A percentile compares a stretch with the other conserved stretches of the same genome.
These are phyloP conservation scores for Cantharis flavilabris DNA, from an alignment of 2,888 invertebrate species.

Conservation along the genomic window DNA sequence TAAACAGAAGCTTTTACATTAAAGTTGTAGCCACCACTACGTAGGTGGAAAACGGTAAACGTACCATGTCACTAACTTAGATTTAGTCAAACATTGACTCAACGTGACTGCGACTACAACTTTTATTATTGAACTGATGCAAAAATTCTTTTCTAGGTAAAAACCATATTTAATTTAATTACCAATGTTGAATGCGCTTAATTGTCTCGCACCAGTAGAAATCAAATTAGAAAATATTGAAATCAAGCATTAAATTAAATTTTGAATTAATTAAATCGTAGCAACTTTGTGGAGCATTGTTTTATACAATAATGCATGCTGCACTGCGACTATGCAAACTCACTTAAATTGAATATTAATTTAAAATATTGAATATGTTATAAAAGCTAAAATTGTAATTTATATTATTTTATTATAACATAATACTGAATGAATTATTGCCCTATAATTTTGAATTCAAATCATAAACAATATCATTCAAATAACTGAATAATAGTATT, in stretches of 20 bases:
- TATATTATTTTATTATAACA: background rate
- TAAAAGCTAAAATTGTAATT: background rate
- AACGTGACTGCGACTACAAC: conserved; percentile 21
- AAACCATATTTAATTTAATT: background rate
- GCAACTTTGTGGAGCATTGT: background rate
- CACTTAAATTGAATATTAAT: background rate
- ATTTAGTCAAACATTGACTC: conserved; percentile 21
- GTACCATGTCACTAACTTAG: conserved; percentile 11
- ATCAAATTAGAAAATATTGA: conserved; percentile 22
- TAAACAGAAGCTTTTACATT: background rate
- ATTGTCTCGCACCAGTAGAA: background rate
- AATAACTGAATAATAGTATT: background rate
- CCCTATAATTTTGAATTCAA: background rate
- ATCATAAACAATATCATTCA: background rate
- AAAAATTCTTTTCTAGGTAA: background rate
- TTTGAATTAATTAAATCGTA: conserved; percentile 18
- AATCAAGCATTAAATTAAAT: conserved; percentile 27
- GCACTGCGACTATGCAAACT: background rate
- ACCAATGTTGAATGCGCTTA: background rate
- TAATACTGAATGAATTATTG: background rate
- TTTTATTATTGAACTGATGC: background rate
- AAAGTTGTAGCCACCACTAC: background rate
- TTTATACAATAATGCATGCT: background rate
- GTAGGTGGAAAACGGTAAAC: background rate
- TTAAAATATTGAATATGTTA: background rate